phyloP scores from a whole-genome alignment of 1,140 invertebrate species.

The Paraescarpia echinospica region DNA sequence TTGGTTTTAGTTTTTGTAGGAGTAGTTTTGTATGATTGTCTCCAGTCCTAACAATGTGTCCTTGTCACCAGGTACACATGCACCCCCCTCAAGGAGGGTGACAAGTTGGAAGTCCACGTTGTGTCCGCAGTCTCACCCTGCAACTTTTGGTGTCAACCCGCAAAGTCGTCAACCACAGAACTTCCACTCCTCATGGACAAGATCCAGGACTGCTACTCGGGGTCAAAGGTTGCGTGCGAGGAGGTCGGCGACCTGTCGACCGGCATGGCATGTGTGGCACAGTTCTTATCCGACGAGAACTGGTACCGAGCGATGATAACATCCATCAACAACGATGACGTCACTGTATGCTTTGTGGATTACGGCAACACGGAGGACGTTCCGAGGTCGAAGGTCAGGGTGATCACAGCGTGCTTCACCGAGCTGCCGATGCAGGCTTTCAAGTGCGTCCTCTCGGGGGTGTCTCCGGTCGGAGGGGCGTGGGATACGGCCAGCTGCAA shows the following conservation, averaged over 20 bases:
- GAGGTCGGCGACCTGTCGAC: conserved; percentile 53
- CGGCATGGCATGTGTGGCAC: conserved; percentile 68
- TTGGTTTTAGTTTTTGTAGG: not conserved
- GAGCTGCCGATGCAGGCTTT: conserved; percentile 15
- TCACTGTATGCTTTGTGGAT: conserved; percentile 72
- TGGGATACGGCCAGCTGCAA: not conserved
- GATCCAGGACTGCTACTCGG: conserved; percentile 35
- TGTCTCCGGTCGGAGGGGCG: not conserved
- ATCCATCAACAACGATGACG: conserved; percentile 63
- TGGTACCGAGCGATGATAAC: conserved; percentile 81
- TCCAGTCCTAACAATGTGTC: not conserved
- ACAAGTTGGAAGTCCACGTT: not conserved
- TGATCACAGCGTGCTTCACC: not conserved
- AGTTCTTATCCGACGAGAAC: conserved; percentile 71
- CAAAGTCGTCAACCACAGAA: conserved; percentile 41
- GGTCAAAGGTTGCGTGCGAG: not conserved
- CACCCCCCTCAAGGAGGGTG: not conserved
- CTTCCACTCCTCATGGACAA: conserved; percentile 52
- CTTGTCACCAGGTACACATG: not conserved
- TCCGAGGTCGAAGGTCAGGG: not conserved
- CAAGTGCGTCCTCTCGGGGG: not conserved
- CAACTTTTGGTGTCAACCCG: conserved; percentile 57
- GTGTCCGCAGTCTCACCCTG: conserved; percentile 33
- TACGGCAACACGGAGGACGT: conserved; percentile 67
- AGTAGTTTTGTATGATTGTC: not conserved